These are phyloP conservation scores for Grapholita molesta DNA, from an alignment of 1,140 invertebrate genomes.

Conservation along the genomic window DNA sequence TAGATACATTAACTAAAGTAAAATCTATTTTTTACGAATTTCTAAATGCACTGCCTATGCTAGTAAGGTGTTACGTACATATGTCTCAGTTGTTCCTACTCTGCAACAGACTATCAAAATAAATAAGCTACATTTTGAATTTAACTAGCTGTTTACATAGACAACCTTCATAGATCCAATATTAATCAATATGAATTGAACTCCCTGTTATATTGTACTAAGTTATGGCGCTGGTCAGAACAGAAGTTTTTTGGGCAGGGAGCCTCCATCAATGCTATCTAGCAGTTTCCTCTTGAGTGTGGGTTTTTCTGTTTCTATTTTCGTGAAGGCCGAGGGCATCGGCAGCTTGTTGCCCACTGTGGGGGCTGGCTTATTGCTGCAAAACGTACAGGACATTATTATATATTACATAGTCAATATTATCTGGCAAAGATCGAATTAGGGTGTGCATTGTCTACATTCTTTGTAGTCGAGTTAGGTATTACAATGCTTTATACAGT, in stretches of 20 bases:
- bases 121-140: not conserved
- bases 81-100: no score
- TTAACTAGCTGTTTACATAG: no score
- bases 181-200: constrained; percentile 26
- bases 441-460: no score
- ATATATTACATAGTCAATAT: no score
- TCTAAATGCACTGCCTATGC: not conserved
- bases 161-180: not conserved
- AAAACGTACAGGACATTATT: constrained; percentile 29
- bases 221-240: constrained; percentile 67
- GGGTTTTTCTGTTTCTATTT: constrained; percentile 81
- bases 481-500: no score
- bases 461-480: no score
- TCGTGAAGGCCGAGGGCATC: constrained; percentile 82
- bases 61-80: no score
- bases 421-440: no score
- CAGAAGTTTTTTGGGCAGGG: constrained; percentile 82
- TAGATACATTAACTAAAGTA: no score
- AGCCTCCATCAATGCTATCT: constrained; percentile 84
- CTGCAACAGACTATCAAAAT: no score
- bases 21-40: no score
- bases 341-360: constrained; percentile 90
- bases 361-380: constrained; percentile 92
- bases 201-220: constrained; percentile 37
- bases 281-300: constrained; percentile 87